phyloP scores from a whole-genome alignment of 2,888 invertebrate genomes.

The Tiliacea aurago region DNA sequence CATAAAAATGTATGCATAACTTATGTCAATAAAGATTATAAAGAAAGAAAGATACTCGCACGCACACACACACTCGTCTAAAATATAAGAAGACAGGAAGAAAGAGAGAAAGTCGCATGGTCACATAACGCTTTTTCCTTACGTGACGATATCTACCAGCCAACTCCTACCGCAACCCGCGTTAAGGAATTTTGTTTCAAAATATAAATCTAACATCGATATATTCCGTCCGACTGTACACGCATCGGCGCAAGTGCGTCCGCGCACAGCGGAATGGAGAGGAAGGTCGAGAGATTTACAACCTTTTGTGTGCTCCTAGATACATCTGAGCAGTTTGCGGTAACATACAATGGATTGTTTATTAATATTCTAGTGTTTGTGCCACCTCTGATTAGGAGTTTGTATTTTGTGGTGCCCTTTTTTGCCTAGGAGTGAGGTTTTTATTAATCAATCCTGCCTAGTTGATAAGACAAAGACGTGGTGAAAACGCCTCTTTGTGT shows the following conservation, averaged over 20 bases:
- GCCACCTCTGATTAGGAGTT: constrained; percentile 40
- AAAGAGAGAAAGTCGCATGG: no score
- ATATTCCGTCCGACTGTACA: constrained; percentile 62
- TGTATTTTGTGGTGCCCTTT: not conserved
- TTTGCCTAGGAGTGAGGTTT: not conserved
- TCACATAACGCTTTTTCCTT: no score
- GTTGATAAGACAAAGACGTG: not conserved
- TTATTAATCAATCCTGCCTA: not conserved
- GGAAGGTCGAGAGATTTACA: constrained; percentile 83
- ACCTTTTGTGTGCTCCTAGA: constrained; percentile 76
- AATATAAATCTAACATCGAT: constrained; percentile 3
- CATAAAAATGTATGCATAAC: no score
- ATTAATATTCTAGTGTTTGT: constrained; percentile 61
- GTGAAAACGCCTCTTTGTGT: not conserved
- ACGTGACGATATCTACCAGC: no score
- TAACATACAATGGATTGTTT: constrained; percentile 63
- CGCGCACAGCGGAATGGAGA: constrained; percentile 70
- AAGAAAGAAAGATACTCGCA: no score
- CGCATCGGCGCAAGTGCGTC: constrained; percentile 47
- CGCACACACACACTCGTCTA: no score
- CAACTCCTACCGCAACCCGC: no score
- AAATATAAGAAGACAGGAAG: no score
- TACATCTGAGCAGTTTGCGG: constrained; percentile 65
- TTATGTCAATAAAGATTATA: no score
- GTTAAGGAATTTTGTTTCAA: not conserved